phyloP scores from a whole-genome alignment of 2,888 invertebrate genomes.

The Apodemia mormo region DNA sequence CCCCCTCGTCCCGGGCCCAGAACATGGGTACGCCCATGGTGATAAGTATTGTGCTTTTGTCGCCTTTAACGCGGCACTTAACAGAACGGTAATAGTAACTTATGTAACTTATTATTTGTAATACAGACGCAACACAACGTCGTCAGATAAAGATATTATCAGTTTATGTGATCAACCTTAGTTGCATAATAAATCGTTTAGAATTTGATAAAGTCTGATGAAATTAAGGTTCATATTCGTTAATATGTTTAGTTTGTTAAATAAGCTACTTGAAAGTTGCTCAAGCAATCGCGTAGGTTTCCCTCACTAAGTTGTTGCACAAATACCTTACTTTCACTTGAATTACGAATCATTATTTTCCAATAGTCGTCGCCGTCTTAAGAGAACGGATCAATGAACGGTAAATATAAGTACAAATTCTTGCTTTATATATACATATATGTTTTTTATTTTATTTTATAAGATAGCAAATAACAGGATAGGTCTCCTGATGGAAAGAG shows the following conservation, averaged over 20 bases:
- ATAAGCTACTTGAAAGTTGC: conserved; percentile 33
- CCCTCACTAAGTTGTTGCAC: neutral
- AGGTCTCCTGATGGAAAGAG: too few species aligned
- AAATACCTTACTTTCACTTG: conserved; percentile 30
- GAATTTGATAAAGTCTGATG: neutral
- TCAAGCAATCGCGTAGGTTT: conserved; percentile 41
- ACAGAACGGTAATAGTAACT: too few species aligned
- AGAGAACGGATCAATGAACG: neutral
- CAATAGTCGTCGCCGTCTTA: neutral
- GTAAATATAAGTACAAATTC: conserved; percentile 1
- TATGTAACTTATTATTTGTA: too few species aligned
- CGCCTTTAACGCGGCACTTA: too few species aligned
- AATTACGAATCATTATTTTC: neutral
- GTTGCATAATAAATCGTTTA: neutral
- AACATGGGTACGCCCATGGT: too few species aligned
- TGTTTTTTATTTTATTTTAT: too few species aligned
- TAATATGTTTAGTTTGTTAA: neutral
- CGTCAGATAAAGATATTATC: neutral
- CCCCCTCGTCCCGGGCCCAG: too few species aligned
- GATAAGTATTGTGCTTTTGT: too few species aligned
- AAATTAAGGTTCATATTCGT: conserved; percentile 14
- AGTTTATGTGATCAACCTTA: neutral
- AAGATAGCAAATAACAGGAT: too few species aligned
- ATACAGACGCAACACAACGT: neutral
- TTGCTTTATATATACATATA: neutral